Conservation (phyloP, 2,888 invertebrate genomes). For the Carcina quercana region DNA sequence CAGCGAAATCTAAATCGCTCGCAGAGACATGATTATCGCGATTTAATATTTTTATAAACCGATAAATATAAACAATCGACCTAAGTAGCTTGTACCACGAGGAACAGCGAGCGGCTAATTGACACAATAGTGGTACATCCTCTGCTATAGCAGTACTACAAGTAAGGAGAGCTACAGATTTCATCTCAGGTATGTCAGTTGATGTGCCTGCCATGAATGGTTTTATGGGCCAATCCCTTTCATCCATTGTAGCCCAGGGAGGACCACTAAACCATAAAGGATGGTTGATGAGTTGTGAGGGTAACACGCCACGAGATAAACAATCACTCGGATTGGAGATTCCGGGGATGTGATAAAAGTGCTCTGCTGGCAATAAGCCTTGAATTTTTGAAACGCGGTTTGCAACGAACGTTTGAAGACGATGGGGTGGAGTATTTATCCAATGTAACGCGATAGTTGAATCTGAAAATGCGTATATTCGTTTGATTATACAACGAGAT, state of each 20-base stretch:
- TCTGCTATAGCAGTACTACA: background rate
- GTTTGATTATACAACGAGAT: too few relatives aligned
- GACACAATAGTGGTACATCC: background rate
- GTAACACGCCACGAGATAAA: slow-evolving; percentile 8
- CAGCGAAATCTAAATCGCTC: background rate
- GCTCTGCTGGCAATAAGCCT: slow-evolving; percentile 3
- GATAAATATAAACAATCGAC: slow-evolving; percentile 1
- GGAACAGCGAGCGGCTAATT: background rate
- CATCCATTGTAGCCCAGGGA: slow-evolving; percentile 1
- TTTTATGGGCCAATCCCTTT: background rate
- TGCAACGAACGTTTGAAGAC: slow-evolving; percentile 13
- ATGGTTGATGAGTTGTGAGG: slow-evolving; percentile 5
- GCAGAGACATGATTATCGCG: background rate
- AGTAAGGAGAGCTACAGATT: background rate
- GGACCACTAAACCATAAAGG: slow-evolving; percentile 7
- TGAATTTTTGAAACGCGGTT: slow-evolving; percentile 9
- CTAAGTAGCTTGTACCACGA: background rate
- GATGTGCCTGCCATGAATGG: background rate
- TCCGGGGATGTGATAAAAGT: slow-evolving; percentile 5
- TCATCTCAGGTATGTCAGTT: background rate
- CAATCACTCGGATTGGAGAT: slow-evolving; percentile 14
- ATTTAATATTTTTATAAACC: background rate
- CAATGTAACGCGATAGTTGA: slow-evolving; percentile 11
- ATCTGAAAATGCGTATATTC: slow-evolving; percentile 13
- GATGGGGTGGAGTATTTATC: slow-evolving; percentile 11